Percentiles rank a stretch among this genome's conserved stretches.
phyloP scores from a whole-genome alignment of 2,888 invertebrate genomes.

The Melanophora roralis region DNA sequence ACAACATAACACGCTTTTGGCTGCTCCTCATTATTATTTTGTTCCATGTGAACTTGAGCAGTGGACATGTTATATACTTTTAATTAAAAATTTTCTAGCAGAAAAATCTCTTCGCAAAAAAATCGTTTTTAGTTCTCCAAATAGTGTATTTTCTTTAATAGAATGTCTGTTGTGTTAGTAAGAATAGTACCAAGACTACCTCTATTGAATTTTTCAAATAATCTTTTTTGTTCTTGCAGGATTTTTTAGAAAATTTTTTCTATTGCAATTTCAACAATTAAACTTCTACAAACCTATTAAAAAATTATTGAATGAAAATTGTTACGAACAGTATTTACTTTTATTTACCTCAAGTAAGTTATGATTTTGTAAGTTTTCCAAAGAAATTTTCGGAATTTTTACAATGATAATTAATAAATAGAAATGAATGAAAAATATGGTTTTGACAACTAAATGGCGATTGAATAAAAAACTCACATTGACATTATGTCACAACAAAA shows the following conservation, averaged over 20 bases:
- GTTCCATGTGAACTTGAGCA: conserved; percentile 69
- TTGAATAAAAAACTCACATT: conserved; percentile 31
- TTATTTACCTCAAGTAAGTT: conserved; percentile 46
- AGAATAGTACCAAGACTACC: conserved; percentile 49
- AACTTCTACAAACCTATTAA: neutral
- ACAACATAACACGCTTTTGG: conserved; percentile 59
- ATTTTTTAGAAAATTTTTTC: neutral
- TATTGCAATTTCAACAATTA: neutral
- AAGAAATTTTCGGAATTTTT: conserved; percentile 43
- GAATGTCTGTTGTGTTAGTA: conserved; percentile 63
- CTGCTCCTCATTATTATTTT: conserved; percentile 69
- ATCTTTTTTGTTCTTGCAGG: neutral
- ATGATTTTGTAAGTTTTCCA: conserved; percentile 15
- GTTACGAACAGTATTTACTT: neutral
- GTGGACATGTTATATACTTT: conserved; percentile 68
- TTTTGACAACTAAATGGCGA: no score
- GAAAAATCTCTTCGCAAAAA: conserved; percentile 45
- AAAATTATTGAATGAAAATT: neutral
- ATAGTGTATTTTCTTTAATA: no score
- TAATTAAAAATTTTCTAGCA: conserved; percentile 15
- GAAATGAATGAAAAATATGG: no score
- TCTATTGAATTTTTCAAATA: conserved; percentile 54
- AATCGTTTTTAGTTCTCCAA: conserved; percentile 48
- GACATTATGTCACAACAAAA: conserved; percentile 28
- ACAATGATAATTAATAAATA: conserved; percentile 49